These are phyloP conservation scores for Diadromus collaris DNA, from an alignment of 2,888 invertebrate species.

Conservation along the genomic window DNA sequence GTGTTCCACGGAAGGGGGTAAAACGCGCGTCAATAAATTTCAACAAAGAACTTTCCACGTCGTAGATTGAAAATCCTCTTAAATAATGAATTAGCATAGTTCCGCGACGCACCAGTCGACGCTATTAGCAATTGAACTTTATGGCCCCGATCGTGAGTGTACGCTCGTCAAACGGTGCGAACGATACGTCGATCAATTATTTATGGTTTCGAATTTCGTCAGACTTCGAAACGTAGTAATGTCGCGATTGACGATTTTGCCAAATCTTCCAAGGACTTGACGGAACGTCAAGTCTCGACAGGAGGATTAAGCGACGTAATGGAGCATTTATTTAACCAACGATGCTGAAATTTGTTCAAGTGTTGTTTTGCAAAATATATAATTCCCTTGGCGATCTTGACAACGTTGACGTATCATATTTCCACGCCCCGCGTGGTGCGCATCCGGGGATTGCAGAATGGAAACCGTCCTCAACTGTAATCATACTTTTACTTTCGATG, in stretches of 20 bases:
- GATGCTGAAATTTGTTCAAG: not conserved
- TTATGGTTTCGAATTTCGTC: constrained; percentile 54
- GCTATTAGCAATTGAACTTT: constrained; percentile 37
- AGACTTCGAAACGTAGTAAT: not conserved
- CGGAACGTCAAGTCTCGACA: not conserved
- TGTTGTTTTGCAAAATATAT: not conserved
- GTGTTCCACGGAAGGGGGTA: not conserved
- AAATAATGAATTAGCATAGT: constrained; percentile 22
- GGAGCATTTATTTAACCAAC: not conserved
- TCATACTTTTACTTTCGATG: constrained; percentile 26
- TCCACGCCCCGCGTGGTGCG: not conserved
- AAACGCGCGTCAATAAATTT: not conserved
- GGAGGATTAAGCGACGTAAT: not conserved
- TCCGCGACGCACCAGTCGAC: not conserved
- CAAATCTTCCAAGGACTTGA: not conserved
- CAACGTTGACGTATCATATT: not conserved
- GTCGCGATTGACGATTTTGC: not conserved
- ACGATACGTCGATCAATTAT: constrained; percentile 56
- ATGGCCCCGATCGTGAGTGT: constrained; percentile 23
- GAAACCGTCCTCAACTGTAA: constrained; percentile 65
- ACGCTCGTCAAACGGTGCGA: not conserved
- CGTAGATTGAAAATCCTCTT: constrained; percentile 17
- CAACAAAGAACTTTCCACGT: not conserved
- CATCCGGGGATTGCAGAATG: constrained; percentile 49
- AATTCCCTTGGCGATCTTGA: not conserved